Conservation (phyloP, 2,888 invertebrate species). For the Phlogophora meticulosa region DNA sequence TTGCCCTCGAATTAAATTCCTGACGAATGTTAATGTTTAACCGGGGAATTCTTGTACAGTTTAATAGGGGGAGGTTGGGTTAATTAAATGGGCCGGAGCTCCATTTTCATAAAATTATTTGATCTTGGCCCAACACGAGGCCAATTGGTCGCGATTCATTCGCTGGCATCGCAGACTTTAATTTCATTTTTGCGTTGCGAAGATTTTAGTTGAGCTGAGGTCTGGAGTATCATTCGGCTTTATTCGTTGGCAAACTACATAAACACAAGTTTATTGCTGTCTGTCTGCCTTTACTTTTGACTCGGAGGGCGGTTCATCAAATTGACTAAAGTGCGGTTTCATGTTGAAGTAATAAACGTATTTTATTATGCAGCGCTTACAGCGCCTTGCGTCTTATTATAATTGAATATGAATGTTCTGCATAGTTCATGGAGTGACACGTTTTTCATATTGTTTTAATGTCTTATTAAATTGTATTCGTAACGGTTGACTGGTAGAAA, state of each 20-base stretch:
- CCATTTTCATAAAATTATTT: constrained; percentile 90
- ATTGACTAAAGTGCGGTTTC: constrained; percentile 80
- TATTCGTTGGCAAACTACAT: constrained; percentile 79
- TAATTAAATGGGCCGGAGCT: constrained; percentile 89
- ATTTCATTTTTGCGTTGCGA: constrained; percentile 82
- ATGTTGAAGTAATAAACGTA: constrained; percentile 75
- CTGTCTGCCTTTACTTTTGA: constrained; percentile 80
- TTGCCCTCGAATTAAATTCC: constrained; percentile 87
- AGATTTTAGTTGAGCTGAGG: constrained; percentile 65
- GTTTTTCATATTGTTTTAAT: constrained; percentile 37
- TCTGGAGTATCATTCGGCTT: constrained; percentile 68
- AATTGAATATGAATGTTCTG: constrained; percentile 63
- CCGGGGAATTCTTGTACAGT: constrained; percentile 89
- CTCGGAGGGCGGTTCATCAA: constrained; percentile 74
- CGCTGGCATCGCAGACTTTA: constrained; percentile 79
- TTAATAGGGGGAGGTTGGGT: constrained; percentile 86
- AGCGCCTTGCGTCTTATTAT: constrained; percentile 52
- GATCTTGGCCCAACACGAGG: constrained; percentile 83
- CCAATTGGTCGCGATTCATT: constrained; percentile 83
- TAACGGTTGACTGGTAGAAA: not conserved
- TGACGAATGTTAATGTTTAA: constrained; percentile 89
- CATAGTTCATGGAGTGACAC: constrained; percentile 40
- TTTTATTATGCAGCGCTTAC: constrained; percentile 69
- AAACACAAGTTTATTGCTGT: constrained; percentile 83
- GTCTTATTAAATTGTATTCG: constrained; percentile 15